phyloP scores from a whole-genome alignment of 2,797 vertebrate genomes.

The Catostomus latipinnis region DNA sequence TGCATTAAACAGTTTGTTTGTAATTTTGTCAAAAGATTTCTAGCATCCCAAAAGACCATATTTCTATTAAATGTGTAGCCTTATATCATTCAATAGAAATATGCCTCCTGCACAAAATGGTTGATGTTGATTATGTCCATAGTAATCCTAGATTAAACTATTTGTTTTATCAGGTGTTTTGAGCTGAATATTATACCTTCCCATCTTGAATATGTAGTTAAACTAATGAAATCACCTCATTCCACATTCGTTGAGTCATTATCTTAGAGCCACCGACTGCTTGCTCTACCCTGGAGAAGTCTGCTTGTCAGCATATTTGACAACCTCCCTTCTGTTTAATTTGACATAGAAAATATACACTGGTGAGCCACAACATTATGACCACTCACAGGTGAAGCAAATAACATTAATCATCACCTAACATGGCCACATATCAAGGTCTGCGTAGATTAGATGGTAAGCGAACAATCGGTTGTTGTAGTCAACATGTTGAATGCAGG shows the following conservation, averaged over 20 bases:
- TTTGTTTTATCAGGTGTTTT: constrained; percentile 1
- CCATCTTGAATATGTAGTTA: background rate
- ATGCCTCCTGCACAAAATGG: background rate
- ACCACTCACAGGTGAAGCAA: too few species aligned
- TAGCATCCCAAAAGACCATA: background rate
- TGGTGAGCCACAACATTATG: too few species aligned
- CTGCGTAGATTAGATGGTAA: too few species aligned
- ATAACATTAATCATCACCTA: too few species aligned
- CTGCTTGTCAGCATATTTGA: constrained; percentile 50
- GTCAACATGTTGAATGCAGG: too few species aligned
- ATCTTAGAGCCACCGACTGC: constrained; percentile 29
- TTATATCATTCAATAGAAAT: background rate
- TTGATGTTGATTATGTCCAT: background rate
- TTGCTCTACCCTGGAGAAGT: constrained; percentile 51
- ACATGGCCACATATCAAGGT: too few species aligned
- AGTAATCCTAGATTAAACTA: background rate
- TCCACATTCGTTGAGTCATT: constrained; percentile 47
- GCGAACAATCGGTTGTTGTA: too few species aligned
- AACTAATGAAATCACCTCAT: constrained; percentile 14
- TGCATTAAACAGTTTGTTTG: background rate
- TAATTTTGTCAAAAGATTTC: constrained; percentile 1
- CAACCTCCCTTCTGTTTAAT: constrained; percentile 59
- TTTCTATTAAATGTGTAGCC: background rate
- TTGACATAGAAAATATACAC: constrained; percentile 60
- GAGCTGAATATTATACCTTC: background rate